Conservation (phyloP, 2,797 vertebrate species). For the Eptatretus atami region DNA sequence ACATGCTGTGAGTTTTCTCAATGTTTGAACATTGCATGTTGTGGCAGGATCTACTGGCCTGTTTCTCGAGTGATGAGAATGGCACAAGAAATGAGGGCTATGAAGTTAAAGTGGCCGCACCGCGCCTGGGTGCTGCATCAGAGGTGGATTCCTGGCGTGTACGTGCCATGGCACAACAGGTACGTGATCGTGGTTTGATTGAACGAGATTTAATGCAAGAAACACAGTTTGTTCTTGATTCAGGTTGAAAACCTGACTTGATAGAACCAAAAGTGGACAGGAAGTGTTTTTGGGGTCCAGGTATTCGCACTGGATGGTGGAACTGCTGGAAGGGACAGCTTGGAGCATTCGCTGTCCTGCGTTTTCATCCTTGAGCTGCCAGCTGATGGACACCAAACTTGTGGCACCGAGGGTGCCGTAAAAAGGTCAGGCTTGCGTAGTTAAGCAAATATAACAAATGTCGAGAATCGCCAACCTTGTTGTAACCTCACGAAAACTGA, state of each 20-base stretch:
- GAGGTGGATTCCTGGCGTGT: slow-evolving; percentile 91
- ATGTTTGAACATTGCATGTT: too few species aligned
- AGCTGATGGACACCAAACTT: slow-evolving; percentile 44
- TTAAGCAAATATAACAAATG: too few species aligned
- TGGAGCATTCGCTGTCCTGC: slow-evolving; percentile 84
- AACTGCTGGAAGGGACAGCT: slow-evolving; percentile 69
- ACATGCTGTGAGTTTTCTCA: too few species aligned
- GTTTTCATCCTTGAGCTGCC: slow-evolving; percentile 81
- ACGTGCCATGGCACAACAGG: slow-evolving; percentile 89
- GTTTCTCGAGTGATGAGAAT: slow-evolving; percentile 64
- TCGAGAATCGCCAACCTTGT: too few species aligned
- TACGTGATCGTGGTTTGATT: slow-evolving; percentile 12
- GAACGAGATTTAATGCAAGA: too few species aligned
- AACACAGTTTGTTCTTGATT: too few species aligned
- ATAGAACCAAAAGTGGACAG: too few species aligned
- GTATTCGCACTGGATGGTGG: slow-evolving; percentile 90
- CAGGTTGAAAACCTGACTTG: too few species aligned
- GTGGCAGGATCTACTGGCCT: slow-evolving; percentile 49
- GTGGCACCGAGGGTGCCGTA: slow-evolving; percentile 27
- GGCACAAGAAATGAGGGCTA: slow-evolving; percentile 71
- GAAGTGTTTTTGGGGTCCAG: slow-evolving; percentile 14
- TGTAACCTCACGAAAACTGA: too few species aligned
- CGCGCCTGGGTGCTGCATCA: slow-evolving; percentile 43
- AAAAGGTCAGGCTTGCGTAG: too few species aligned
- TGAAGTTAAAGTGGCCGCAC: slow-evolving; percentile 81